Base-by-base conservation (phyloP, 1,140 invertebrate species). In the Bradysia coprophila region DNA sequence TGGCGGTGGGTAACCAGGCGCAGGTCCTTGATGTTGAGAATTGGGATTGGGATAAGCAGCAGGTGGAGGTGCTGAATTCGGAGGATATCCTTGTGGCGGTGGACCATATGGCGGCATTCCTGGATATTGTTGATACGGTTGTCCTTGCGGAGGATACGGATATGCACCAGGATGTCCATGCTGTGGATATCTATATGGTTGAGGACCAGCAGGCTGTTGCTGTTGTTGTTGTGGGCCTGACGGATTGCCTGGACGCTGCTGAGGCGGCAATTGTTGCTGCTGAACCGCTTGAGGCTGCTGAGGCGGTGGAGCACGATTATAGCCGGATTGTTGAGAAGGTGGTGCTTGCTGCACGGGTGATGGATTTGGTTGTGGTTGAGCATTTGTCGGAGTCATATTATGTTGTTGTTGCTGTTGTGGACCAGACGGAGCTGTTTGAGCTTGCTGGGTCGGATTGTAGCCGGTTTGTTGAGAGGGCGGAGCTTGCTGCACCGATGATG, bases 321-420 rank as follows among this genome's bases (percentile, higher is more conserved):
- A 50, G 0, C 52, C 49, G 21, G 62, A 63, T 57, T 62, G 66
- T 47, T 63, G 63, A 48, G 21, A 23, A 33, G 45, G 46, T 38
- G 37, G 45, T 11, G 54, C 51, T 51, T 56, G 51, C 19, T 50
- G 51, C 41, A 45, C 44, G 10, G 49, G 51, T 5, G 49, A 52
- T 21, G 42, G 31, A 23, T 43, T 16, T 15, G 21, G 42, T 18
- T 38, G 16, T 23, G 31, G 37, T 24, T 13, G 21, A 15, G 9
- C 5, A 24, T 24, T 21, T 40, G 8, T 13, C 8, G 23, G n/a
- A 4, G 4, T 4, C 22, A 24, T 3, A 9, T 15, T 10, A 15
- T 22, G 13, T 15, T 15, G 10, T 9, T 5, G 22, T 8, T 41
- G n/a, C 5, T 23, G 18, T 38, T 32, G 15, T 42, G 32, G 24